phyloP scores from a whole-genome alignment of 2,113 vertebrate species.

The Actinemys pallida region DNA sequence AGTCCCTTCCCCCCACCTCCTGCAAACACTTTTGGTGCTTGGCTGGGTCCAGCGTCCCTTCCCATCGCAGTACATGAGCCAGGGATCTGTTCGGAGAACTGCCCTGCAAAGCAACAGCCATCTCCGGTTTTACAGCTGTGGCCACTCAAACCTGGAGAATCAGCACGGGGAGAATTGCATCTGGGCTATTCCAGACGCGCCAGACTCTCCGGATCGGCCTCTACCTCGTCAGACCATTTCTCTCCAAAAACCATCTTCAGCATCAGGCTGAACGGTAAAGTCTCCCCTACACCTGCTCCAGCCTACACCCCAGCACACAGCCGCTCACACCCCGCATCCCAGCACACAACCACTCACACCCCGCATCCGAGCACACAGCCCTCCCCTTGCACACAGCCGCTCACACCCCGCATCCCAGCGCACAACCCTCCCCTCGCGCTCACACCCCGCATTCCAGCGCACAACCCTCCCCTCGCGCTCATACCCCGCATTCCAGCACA shows the following conservation, averaged over 20 bases:
- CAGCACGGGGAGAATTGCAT: fast-evolving
- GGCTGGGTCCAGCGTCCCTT: background rate
- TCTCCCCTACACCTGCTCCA: background rate
- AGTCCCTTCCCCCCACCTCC: fast-evolving
- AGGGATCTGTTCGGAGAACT: too few relatives aligned
- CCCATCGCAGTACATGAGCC: too few relatives aligned
- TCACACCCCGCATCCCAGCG: fast-evolving
- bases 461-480: fast-evolving
- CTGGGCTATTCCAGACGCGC: fast-evolving
- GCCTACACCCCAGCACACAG: background rate
- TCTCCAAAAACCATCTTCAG: background rate
- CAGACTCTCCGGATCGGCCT: background rate
- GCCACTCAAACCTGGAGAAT: background rate
- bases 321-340: background rate
- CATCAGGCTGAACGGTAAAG: background rate
- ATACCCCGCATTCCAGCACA: fast-evolving
- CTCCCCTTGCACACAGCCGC: background rate
- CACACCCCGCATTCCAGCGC: background rate
- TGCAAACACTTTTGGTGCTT: background rate
- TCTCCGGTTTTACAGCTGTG: fast-evolving
- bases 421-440: fast-evolving
- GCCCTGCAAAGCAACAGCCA: background rate
- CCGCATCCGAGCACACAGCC: fast-evolving
- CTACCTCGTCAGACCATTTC: background rate
- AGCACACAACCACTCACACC: too few relatives aligned